A percentile compares a stretch with the other conserved stretches of the same genome.
Evolutionary conservation across 1,140 invertebrate genomes (phyloP).

Genomic region (Apis cerana): DNA sequence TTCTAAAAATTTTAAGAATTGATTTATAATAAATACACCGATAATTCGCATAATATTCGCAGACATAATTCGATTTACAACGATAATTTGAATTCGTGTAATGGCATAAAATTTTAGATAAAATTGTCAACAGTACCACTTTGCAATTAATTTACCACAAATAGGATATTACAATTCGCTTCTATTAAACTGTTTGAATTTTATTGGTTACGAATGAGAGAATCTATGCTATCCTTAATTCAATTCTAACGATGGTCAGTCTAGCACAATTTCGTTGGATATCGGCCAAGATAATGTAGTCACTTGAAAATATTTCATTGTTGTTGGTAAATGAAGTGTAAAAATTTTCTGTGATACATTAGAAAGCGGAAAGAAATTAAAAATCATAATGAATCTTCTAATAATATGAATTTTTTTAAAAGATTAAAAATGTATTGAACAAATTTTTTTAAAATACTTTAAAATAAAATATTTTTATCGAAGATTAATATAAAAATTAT

Average conservation of each 20-base stretch:
- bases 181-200: neutral
- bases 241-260: neutral
- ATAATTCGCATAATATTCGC: too few relatives aligned
- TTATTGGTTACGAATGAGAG: neutral
- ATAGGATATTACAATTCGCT: neutral
- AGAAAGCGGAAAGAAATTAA: neutral
- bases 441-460: too few relatives aligned
- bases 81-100: too few relatives aligned
- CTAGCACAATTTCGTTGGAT: constrained; percentile 46
- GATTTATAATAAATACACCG: too few relatives aligned
- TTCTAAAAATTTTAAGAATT: too few relatives aligned
- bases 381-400: too few relatives aligned
- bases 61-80: neutral
- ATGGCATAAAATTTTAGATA: neutral
- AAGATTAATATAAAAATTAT: too few relatives aligned
- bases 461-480: too few relatives aligned
- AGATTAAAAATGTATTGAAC: too few relatives aligned
- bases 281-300: constrained; percentile 49
- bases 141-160: constrained; percentile 6
- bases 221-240: constrained; percentile 28
- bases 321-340: neutral
- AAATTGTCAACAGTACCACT: neutral
- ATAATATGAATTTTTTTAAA: too few relatives aligned
- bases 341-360: neutral
- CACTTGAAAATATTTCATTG: constrained; percentile 18